Evolutionary conservation across 2,797 vertebrate species (phyloP), one percentile per base, ranked within the genome.

Genomic region (Toxotes lorentzi): DNA sequence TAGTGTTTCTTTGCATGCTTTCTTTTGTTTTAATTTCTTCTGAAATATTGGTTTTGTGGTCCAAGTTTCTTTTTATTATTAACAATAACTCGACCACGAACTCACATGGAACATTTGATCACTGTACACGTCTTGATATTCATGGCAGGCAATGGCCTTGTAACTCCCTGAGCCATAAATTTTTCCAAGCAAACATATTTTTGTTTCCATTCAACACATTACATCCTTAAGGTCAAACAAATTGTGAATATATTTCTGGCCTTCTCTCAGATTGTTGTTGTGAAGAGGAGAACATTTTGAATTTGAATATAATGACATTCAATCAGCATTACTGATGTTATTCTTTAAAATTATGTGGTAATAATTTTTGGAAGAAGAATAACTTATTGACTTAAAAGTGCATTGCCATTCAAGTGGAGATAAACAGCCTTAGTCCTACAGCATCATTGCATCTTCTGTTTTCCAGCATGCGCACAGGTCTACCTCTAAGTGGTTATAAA

Each of bases 31-130:
- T 30, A n/a, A 8, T 78, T 30, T 48, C 40, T 41, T 27, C 35
- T 21, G 23, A 21, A 47, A 7, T 41, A 4, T 56, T 14, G 45
- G 56, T 30, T 14, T 57, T 58, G 27, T 10, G 11, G 34, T 12
- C 45, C 30, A 68, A 35, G 2, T 32, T 32, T 40, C 0, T 34
- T 34, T 75, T 78, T 38, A 34, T 63, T 76, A 70, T 35, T 45
- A 69, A 50, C 19, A 76, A 67, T 45, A 70, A 53, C 38, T 45
- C 10, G 43, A 7, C 7, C 32, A 23, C 30, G 19, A 27, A 1
- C 65, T 76, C 68, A 80, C 13, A 1, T 68, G 56, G 64, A 74
- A 11, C 4, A 0, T 35, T 63, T 67, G 35, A 70, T 83, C 73
- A 41, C 4, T 16, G 47, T 41, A n/a, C 41, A 64, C 17, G 3